phyloP scores from a whole-genome alignment of 2,797 vertebrate species.

The Mus minutoides region DNA sequence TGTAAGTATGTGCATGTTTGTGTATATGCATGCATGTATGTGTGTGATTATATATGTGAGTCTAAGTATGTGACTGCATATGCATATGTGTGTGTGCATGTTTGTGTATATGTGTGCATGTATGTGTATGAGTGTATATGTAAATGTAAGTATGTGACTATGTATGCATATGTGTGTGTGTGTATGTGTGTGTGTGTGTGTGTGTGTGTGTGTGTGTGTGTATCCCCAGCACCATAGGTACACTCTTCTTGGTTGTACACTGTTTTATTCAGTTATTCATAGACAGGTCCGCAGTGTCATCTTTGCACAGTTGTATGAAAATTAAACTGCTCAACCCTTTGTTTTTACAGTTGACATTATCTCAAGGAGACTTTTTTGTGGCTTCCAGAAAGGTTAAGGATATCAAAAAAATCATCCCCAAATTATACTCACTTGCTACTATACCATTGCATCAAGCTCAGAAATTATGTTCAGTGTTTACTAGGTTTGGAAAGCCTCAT shows the following conservation, averaged over 20 bases:
- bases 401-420: not conserved
- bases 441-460: not conserved
- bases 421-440: not conserved
- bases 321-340: not conserved
- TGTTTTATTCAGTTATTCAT: not conserved
- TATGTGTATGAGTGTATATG: too few species aligned
- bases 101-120: not conserved
- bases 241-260: not conserved
- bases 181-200: not conserved
- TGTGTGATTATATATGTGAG: too few species aligned
- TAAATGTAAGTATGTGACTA: too few species aligned
- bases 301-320: not conserved
- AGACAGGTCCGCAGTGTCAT: not conserved
- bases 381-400: not conserved
- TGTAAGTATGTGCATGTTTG: not conserved
- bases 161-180: too few species aligned
- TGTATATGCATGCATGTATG: too few species aligned
- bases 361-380: not conserved
- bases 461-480: not conserved
- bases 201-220: not conserved
- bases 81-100: not conserved
- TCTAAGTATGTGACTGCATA: too few species aligned
- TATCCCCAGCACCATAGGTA: not conserved
- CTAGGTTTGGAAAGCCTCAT: not conserved
- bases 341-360: not conserved